These are phyloP conservation scores for Chaetodon trifasciatus DNA, from an alignment of 2,797 vertebrate genomes.

Conservation along the genomic window DNA sequence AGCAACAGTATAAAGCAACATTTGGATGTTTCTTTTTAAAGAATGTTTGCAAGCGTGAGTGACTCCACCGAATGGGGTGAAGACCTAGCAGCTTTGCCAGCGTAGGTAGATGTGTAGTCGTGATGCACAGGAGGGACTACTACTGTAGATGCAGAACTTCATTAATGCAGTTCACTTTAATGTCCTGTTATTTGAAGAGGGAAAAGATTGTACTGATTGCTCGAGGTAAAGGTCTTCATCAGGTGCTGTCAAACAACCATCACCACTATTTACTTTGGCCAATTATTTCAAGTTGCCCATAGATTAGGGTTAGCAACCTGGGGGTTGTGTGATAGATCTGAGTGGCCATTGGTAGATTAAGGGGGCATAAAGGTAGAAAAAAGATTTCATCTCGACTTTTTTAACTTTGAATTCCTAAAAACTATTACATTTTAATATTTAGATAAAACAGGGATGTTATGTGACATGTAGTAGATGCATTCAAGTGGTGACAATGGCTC, in stretches of 20 bases:
- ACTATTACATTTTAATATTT: neutral
- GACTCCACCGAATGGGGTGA: conserved; percentile 7
- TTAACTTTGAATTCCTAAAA: no score
- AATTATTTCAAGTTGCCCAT: neutral
- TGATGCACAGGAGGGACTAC: neutral
- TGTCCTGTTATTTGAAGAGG: neutral
- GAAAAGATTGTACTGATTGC: no score
- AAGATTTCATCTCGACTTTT: neutral
- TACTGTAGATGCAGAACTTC: neutral
- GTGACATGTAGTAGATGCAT: neutral
- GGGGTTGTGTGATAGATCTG: no score
- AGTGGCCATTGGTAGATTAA: neutral
- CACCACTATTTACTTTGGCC: neutral
- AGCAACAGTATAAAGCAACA: neutral
- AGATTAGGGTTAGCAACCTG: neutral
- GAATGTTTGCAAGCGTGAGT: neutral
- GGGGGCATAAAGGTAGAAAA: neutral
- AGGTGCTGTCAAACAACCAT: neutral
- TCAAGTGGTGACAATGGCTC: neutral
- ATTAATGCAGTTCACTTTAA: conserved; percentile 11
- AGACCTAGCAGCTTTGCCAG: neutral
- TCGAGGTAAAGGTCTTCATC: no score
- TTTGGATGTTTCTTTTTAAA: conserved; percentile 11
- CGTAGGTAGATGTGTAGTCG: neutral
- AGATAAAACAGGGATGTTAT: neutral